phyloP scores from a whole-genome alignment of 2,797 vertebrate genomes.

The Neopelma chrysocephalum region DNA sequence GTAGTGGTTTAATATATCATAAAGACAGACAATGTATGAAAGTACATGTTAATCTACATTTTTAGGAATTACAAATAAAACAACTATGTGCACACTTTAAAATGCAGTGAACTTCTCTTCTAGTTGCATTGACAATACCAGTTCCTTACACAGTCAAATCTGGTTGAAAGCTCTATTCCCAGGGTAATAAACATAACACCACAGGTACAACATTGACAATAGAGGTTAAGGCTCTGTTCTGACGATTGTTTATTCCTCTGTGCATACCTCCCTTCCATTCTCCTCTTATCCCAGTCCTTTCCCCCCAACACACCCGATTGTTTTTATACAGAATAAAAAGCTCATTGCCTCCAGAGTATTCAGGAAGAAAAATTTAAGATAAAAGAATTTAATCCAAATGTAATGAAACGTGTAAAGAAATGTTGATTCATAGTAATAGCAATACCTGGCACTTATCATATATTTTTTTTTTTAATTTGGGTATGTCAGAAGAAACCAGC shows the following conservation, averaged over 20 bases:
- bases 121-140: background rate
- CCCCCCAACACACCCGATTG: background rate
- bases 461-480: background rate
- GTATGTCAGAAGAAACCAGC: background rate
- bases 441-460: constrained; percentile 9
- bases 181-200: background rate
- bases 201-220: background rate
- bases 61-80: constrained; percentile 43
- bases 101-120: constrained; percentile 18
- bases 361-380: background rate
- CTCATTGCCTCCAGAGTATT: background rate
- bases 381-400: background rate
- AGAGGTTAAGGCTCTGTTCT: constrained; percentile 53
- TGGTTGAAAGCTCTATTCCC: constrained; percentile 18
- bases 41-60: constrained; percentile 16
- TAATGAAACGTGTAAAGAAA: background rate
- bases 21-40: constrained; percentile 20
- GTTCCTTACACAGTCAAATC: background rate
- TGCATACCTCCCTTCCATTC: background rate
- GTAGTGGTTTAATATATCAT: constrained; percentile 31
- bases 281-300: background rate
- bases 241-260: constrained; percentile 20
- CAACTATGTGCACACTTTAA: constrained; percentile 34
- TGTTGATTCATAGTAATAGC: background rate
- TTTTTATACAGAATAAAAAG: constrained; percentile 5